These are phyloP conservation scores for Phalacrocorax carbo DNA, from an alignment of 2,113 vertebrate genomes.

Conservation along the genomic window DNA sequence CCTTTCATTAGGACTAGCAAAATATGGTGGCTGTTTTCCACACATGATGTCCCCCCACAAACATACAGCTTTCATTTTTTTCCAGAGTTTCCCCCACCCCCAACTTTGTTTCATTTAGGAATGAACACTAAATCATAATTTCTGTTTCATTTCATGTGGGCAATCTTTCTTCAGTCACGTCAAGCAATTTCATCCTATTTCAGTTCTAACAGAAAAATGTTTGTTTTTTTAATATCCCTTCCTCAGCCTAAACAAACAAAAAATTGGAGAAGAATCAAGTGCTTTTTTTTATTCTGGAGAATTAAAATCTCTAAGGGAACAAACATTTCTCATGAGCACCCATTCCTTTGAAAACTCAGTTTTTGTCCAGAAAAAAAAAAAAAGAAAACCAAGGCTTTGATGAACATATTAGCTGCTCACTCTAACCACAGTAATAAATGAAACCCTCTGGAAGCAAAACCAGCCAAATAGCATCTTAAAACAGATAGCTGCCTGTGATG, in stretches of 20 bases:
- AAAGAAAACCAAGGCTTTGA: background rate
- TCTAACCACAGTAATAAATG: background rate
- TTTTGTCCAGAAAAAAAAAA: background rate
- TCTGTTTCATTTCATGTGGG: background rate
- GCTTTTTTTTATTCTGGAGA: background rate
- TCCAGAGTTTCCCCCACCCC: background rate
- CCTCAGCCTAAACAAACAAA: slow-evolving; percentile 34
- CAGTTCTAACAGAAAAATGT: background rate
- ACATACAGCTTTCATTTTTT: background rate
- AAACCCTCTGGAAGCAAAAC: background rate
- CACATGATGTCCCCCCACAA: background rate
- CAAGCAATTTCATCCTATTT: background rate
- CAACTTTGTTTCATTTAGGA: background rate
- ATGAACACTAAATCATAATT: background rate
- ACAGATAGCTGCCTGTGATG: background rate
- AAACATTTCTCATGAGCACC: background rate
- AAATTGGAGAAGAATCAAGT: slow-evolving; percentile 5
- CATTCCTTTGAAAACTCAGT: background rate
- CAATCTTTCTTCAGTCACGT: background rate
- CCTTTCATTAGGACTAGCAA: background rate
- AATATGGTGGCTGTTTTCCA: background rate
- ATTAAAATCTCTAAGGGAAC: background rate
- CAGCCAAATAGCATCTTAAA: slow-evolving; percentile 5
- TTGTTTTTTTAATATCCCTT: background rate
- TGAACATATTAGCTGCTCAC: background rate